phyloP scores from a whole-genome alignment of 1,140 invertebrate species.

The Temnothorax nylanderi region DNA sequence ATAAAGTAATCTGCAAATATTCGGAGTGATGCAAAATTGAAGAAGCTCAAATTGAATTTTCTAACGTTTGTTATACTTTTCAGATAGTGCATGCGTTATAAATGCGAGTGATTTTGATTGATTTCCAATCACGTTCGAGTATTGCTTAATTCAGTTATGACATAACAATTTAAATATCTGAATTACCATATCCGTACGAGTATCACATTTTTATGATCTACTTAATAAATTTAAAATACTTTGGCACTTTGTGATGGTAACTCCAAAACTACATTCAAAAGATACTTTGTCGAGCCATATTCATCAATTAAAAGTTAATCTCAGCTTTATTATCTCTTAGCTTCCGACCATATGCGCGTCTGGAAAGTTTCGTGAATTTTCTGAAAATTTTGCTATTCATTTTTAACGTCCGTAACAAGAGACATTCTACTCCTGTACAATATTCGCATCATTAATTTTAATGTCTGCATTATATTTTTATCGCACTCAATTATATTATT shows the following conservation, averaged over 20 bases:
- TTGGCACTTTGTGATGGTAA: background rate
- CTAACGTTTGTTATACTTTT: background rate
- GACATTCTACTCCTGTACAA: background rate
- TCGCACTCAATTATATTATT: background rate
- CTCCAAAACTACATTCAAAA: background rate
- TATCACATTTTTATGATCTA: background rate
- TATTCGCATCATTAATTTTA: conserved; percentile 32
- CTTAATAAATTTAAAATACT: conserved; percentile 25
- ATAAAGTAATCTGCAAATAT: background rate
- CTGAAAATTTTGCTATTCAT: background rate
- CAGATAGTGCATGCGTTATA: background rate
- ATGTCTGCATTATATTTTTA: background rate
- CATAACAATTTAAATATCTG: background rate
- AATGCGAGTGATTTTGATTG: background rate
- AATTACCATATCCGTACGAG: background rate
- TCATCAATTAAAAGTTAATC: conserved; percentile 33
- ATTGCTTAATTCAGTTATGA: background rate
- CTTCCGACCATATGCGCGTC: background rate
- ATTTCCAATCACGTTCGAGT: background rate
- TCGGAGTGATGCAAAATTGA: background rate
- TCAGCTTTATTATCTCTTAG: conserved; percentile 31
- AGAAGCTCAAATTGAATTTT: background rate
- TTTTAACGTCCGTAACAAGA: background rate
- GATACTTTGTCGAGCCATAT: conserved; percentile 14
- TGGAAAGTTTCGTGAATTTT: conserved; percentile 16